Base-by-base conservation (phyloP, 2,113 vertebrate genomes). In the Eulemur rufifrons region DNA sequence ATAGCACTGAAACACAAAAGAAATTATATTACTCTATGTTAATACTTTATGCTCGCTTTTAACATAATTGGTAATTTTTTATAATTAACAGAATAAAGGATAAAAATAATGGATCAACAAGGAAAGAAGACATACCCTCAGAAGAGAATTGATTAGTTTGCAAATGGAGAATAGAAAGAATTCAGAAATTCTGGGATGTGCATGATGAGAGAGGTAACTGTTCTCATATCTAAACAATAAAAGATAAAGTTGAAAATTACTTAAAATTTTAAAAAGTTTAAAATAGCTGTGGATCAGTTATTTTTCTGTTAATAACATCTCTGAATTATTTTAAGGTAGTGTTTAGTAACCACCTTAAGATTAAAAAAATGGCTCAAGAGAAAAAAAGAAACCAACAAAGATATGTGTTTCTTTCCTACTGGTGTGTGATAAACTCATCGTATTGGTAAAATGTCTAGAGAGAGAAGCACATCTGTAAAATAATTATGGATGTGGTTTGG, bases 321-420 rank as follows among this genome's bases (percentile, higher is more conserved):
- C 42, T 47, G 9, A 76, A 50, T 63, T 42, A 37, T 80, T 80
- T 94, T 56, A 54, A 88, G 18, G 1, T 81, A 7, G 20, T 73
- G 1, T 5, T 34, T 83, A 34, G 34, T 50, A 66, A 77, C 21
- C 2, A 15, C 42, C 23, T 34, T 68, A 52, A 56, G 6, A 29
- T 47, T 8, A 14, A 42, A 23, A 21, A 89, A 59, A 66, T 37
- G 4, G 18, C 21, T 73, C 29, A 50, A 37, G 39, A 17, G 20
- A 20, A 27, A 52, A 52, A 59, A 54, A 45, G 8, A 54, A 92
- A 42, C 5, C 42, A 3, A 25, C 3, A 54, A 69, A 52, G 13
- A 1, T 14, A 3, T 3, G 2, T 54, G 4, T 78, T 39, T 5
- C 15, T 83, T 0, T 21, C 3, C 17, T 66, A 21, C 0, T 27